Evolutionary conservation across 2,888 invertebrate species (phyloP).

Genomic region (Ceraclea dissimilis): DNA sequence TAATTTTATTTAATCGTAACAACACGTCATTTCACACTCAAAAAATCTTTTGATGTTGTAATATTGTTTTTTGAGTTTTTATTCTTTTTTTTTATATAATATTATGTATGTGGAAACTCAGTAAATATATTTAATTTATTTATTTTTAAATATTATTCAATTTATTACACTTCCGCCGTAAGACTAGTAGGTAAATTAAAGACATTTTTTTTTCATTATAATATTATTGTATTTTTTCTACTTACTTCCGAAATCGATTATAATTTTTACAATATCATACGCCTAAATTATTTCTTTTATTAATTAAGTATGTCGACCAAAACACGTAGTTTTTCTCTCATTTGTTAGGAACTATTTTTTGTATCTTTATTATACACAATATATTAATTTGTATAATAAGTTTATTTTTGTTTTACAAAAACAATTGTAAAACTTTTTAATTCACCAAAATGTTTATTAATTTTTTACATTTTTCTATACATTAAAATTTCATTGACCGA

Average conservation of each 20-base stretch:
- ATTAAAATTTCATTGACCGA: slow-evolving; percentile 21
- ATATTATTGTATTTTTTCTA: slow-evolving; percentile 16
- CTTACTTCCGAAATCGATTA: slow-evolving; percentile 15
- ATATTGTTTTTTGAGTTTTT: slow-evolving; percentile 23
- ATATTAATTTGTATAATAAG: neutral
- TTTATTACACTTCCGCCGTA: slow-evolving; percentile 20
- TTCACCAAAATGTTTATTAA: neutral
- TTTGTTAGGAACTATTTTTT: slow-evolving; percentile 20
- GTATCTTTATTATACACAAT: slow-evolving; percentile 5
- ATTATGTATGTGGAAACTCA: slow-evolving; percentile 22
- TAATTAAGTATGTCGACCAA: slow-evolving; percentile 5
- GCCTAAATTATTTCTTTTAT: slow-evolving; percentile 1
- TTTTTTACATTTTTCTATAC: neutral
- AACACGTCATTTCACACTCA: slow-evolving; percentile 23
- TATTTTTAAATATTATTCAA: neutral
- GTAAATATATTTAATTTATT: slow-evolving; percentile 25
- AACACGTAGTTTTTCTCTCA: slow-evolving; percentile 10
- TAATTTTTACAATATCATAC: slow-evolving; percentile 9
- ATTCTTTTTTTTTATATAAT: slow-evolving; percentile 28
- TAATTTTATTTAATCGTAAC: slow-evolving; percentile 22
- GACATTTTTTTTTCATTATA: slow-evolving; percentile 11
- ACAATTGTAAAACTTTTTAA: slow-evolving; percentile 2
- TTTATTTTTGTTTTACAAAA: neutral
- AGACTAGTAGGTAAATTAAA: slow-evolving; percentile 38
- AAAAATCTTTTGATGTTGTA: slow-evolving; percentile 28